phyloP scores from a whole-genome alignment of 2,797 vertebrate species.

The Sparidentex hasta region DNA sequence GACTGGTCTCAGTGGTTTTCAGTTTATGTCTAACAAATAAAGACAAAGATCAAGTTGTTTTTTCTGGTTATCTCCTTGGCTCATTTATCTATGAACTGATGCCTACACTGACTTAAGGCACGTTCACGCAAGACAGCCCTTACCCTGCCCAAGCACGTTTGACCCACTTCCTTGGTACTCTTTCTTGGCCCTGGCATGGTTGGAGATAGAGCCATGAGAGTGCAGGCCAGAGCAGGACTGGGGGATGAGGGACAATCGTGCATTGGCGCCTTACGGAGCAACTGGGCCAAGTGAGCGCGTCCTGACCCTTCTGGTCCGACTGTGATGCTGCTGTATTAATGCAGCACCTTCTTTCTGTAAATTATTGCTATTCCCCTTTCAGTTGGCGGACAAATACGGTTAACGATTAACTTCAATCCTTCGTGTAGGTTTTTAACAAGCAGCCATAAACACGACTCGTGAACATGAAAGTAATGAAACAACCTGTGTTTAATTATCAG shows the following conservation, averaged over 20 bases:
- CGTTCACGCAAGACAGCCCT: too few species aligned
- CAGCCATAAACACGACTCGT: conserved; percentile 30
- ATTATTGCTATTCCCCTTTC: conserved; percentile 12
- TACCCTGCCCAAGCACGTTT: too few species aligned
- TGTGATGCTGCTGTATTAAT: not conserved
- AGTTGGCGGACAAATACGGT: conserved; percentile 17
- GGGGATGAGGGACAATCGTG: too few species aligned
- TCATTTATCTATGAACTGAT: not conserved
- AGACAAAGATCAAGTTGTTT: not conserved
- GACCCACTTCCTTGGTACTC: too few species aligned
- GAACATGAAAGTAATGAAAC: conserved; percentile 14
- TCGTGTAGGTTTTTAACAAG: conserved; percentile 9
- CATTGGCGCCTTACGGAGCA: too few species aligned
- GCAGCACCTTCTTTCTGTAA: conserved; percentile 6
- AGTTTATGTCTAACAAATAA: not conserved
- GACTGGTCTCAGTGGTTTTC: not conserved
- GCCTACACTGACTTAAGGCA: not conserved
- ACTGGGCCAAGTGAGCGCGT: too few species aligned
- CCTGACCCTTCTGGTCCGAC: too few species aligned
- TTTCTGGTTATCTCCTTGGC: not conserved
- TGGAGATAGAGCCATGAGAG: too few species aligned
- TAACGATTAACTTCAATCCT: conserved; percentile 44
- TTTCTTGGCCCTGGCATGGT: too few species aligned
- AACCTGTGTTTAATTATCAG: not conserved
- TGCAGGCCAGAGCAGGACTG: too few species aligned